Conservation (phyloP, 2,797 vertebrate genomes). For the Megalops cyprinoides region DNA sequence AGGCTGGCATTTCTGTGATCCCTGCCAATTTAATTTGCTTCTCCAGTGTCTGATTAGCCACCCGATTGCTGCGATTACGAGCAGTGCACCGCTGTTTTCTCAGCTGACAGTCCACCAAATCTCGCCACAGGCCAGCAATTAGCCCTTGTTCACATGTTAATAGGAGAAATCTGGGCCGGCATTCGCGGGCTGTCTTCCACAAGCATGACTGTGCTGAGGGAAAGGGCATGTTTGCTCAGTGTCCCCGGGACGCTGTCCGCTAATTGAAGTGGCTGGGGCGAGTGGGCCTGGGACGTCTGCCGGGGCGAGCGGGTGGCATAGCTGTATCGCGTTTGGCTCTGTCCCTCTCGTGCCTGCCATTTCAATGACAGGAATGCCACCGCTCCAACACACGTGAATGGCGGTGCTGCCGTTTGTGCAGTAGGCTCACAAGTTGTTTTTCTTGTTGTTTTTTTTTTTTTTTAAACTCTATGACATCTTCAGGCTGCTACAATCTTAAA, state of each 20-base stretch:
- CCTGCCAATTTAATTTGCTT: slow-evolving; percentile 54
- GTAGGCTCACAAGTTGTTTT: too few species aligned
- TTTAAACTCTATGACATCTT: too few species aligned
- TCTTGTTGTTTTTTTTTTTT: too few species aligned
- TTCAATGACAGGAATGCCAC: neutral
- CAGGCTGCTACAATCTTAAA: too few species aligned
- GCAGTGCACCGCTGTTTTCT: slow-evolving; percentile 60
- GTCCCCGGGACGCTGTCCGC: slow-evolving; percentile 30
- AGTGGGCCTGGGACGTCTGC: neutral
- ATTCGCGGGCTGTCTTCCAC: slow-evolving; percentile 31
- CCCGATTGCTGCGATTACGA: slow-evolving; percentile 59
- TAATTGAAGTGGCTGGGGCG: slow-evolving; percentile 29
- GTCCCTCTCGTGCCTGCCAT: neutral
- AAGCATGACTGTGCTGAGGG: slow-evolving; percentile 33
- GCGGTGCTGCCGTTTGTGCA: too few species aligned
- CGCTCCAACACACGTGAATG: neutral
- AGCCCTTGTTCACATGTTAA: slow-evolving; percentile 54
- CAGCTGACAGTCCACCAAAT: slow-evolving; percentile 61
- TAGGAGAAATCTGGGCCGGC: slow-evolving; percentile 51
- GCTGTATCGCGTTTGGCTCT: neutral
- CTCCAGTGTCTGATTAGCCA: slow-evolving; percentile 55
- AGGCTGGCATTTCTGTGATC: slow-evolving; percentile 54
- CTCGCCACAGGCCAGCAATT: slow-evolving; percentile 60
- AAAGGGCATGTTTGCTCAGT: slow-evolving; percentile 45
- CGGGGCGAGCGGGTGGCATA: neutral